Evolutionary conservation across 2,888 invertebrate genomes (phyloP), one percentile per base, ranked within the genome.

Genomic region (Spisula subtruncata): DNA sequence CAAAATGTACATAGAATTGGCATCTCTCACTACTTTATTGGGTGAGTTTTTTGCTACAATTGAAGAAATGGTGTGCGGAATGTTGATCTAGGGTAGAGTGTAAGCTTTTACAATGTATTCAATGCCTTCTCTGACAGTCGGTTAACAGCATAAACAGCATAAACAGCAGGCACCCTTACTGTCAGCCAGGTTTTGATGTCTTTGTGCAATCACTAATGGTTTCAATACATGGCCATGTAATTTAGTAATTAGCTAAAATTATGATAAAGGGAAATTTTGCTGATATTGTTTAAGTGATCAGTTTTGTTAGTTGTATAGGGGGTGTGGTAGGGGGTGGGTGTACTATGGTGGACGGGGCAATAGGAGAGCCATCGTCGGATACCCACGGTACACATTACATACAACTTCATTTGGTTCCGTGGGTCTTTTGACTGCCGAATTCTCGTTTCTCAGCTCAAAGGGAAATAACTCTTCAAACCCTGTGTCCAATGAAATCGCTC

Each of bases 31-130:
- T 51, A 32, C 56, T 81, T 80, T 75, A 82, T 83, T 83, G 83
- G n/a, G 82, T 54, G 29, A 83, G 46, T 83, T 83, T 75, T 87
- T 87, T 87, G 87, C 79, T 82, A 87, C 87, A 87, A 87, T 87
- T 87, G 83, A 79, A 87, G 87, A 87, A 83, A 46, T 83, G 46
- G 60, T 83, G 83, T 83, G 46, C 66, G 83, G 83, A 83, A 83
- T 83, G 83, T 35, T 75, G 32, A 32, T 32, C 32, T 75, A 18
- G 32, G 75, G 32, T 75, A 75, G 18, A 75, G 32, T 75, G 35
- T 75, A 83, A 29, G 66, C 66, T 25, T 66, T 41, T 66, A 66
- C 60, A n/a, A 25, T 66, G 60, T 66, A 66, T 66, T 25, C 60
- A 66, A 66, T 66, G 60, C 60, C 60, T 66, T 66, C 60, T 25